A percentile compares a stretch with the other conserved stretches of the same genome.
phyloP scores from a whole-genome alignment of 2,888 invertebrate species.

The Oscheius sp. region DNA sequence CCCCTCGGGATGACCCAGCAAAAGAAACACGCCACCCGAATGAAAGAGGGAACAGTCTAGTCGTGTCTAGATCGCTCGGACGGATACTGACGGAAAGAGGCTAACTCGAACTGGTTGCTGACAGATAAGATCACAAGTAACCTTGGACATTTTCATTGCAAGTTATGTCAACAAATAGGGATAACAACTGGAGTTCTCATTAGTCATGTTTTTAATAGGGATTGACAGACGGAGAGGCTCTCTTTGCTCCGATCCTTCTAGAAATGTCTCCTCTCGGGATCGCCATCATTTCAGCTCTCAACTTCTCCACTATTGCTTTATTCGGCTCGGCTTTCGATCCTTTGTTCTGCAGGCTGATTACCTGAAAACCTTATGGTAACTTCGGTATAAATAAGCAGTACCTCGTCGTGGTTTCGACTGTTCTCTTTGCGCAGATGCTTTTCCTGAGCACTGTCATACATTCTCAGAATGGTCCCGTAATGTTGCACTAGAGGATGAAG shows the following conservation, averaged over 20 bases:
- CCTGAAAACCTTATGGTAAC: slow-evolving; percentile 33
- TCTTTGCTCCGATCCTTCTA: neutral
- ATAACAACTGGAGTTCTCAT: no score
- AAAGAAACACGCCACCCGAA: slow-evolving; percentile 21
- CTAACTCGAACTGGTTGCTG: no score
- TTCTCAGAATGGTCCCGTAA: slow-evolving; percentile 9
- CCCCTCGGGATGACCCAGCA: slow-evolving; percentile 31
- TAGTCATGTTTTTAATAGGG: no score
- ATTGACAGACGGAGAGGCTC: no score
- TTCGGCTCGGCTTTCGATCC: slow-evolving; percentile 79
- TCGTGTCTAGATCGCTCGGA: no score
- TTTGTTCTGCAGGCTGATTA: slow-evolving; percentile 46
- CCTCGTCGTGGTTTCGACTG: slow-evolving; percentile 48
- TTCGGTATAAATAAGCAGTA: neutral
- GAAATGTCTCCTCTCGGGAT: neutral
- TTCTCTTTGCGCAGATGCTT: slow-evolving; percentile 77
- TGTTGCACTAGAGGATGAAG: slow-evolving; percentile 82
- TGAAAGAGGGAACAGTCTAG: no score
- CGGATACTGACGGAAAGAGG: no score
- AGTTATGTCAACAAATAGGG: no score
- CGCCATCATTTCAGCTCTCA: slow-evolving; percentile 83
- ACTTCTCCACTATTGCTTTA: slow-evolving; percentile 87
- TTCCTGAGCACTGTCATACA: slow-evolving; percentile 81
- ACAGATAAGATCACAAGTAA: no score
- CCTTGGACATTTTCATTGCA: no score